Percentiles rank a stretch among this genome's conserved stretches.
Conservation (phyloP, 2,888 invertebrate species). For the Mesorhabditis belari region DNA sequence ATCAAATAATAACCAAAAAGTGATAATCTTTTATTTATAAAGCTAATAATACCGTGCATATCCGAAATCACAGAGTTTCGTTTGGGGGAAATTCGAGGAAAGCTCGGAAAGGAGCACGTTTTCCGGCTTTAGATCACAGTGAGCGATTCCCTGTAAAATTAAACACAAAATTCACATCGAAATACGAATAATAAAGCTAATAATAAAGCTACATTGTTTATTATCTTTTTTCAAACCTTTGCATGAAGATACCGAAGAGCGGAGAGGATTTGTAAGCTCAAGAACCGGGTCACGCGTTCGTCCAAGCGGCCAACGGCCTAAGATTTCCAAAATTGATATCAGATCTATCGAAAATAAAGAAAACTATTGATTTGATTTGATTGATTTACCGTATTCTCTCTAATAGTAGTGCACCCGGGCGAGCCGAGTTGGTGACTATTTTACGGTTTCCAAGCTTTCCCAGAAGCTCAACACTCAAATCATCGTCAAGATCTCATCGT, state of each 20-base stretch:
- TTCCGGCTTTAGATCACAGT: conserved; percentile 52
- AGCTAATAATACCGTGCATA: conserved; percentile 45
- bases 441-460: no score
- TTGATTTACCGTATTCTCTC: no score
- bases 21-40: not conserved
- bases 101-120: conserved; percentile 51
- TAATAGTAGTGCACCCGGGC: no score
- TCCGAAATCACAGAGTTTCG: conserved; percentile 53
- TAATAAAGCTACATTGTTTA: not conserved
- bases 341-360: no score
- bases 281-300: conserved; percentile 67
- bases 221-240: conserved; percentile 57
- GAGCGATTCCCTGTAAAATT: conserved; percentile 72
- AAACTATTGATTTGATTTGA: not conserved
- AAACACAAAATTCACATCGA: not conserved
- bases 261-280: conserved; percentile 71
- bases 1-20: no score
- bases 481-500: no score
- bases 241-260: conserved; percentile 93
- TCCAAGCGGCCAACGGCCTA: conserved; percentile 71
- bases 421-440: no score
- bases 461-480: no score
- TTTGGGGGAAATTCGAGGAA: conserved; percentile 49
- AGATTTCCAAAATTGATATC: not conserved
- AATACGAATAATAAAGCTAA: not conserved